Evolutionary conservation across 2,113 vertebrate species (phyloP).

Genomic region (Pygoscelis antarcticus): DNA sequence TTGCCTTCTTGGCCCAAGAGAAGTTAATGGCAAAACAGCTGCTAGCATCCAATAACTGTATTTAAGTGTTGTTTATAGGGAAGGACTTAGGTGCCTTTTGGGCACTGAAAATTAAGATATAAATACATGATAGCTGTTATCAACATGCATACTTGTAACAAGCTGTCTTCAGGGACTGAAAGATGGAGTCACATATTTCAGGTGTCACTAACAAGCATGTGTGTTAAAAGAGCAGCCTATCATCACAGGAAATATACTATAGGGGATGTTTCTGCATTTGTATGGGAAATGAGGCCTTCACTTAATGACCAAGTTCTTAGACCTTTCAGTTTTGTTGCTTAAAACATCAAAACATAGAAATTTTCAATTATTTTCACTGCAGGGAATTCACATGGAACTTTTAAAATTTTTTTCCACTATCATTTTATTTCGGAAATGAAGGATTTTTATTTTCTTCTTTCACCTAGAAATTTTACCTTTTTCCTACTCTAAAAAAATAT

Average conservation of each 20-base stretch:
- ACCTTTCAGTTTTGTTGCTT: not conserved
- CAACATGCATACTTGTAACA: not conserved
- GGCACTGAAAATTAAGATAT: not conserved
- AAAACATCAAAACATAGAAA: not conserved
- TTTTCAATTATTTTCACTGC: not conserved
- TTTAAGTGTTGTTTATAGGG: not conserved
- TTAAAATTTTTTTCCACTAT: not conserved
- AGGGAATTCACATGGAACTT: not conserved
- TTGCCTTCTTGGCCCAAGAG: constrained; percentile 2
- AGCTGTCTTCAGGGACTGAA: not conserved
- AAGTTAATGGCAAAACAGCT: constrained; percentile 9
- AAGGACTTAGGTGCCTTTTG: not conserved
- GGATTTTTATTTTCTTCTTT: not conserved
- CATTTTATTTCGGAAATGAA: not conserved
- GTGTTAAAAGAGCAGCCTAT: not conserved
- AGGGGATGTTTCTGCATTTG: not conserved
- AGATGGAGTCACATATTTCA: not conserved
- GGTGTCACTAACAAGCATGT: not conserved
- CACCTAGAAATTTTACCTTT: not conserved
- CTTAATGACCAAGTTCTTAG: not conserved
- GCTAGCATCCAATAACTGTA: not conserved
- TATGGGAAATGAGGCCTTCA: not conserved
- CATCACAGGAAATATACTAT: not conserved
- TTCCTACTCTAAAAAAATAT: not conserved
- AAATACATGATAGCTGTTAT: not conserved